These are phyloP conservation scores for Aquatica leii DNA, from an alignment of 2,888 invertebrate species.

Conservation along the genomic window DNA sequence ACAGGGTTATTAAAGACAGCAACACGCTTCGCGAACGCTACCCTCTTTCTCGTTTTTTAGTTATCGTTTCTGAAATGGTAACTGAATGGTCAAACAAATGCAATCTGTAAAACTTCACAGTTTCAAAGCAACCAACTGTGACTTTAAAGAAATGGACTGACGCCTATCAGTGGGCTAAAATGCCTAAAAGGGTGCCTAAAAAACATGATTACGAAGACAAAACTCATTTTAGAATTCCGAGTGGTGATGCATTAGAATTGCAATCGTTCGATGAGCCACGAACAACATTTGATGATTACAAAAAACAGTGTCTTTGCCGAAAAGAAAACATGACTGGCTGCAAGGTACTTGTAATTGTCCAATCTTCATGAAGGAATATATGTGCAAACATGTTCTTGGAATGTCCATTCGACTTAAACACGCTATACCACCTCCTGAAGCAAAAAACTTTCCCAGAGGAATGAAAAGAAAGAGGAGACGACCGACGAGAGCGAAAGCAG, in stretches of 20 bases:
- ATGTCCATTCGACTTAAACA: conserved; percentile 4
- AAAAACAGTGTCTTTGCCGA: not conserved
- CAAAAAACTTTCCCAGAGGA: conserved; percentile 1
- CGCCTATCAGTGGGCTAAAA: not conserved
- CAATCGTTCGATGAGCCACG: not conserved
- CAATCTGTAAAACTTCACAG: not conserved
- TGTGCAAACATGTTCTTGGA: conserved; percentile 9
- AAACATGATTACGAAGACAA: not conserved
- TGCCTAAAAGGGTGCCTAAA: not conserved
- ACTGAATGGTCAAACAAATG: conserved; percentile 6
- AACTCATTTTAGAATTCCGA: not conserved
- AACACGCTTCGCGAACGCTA: too few species aligned
- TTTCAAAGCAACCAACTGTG: not conserved
- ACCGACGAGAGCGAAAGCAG: conserved; percentile 5
- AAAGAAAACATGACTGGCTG: not conserved
- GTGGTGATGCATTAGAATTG: not conserved
- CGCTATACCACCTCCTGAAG: conserved; percentile 4
- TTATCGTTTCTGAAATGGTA: conserved; percentile 3
- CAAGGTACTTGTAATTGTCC: not conserved
- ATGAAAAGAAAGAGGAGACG: conserved; percentile 21
- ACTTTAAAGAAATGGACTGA: not conserved
- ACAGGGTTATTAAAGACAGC: too few species aligned
- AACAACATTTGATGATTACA: conserved; percentile 8
- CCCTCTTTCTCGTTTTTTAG: conserved; percentile 12
- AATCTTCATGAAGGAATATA: not conserved